Conservation (phyloP, 2,888 invertebrate genomes). For the Drosophila kuntzei region DNA sequence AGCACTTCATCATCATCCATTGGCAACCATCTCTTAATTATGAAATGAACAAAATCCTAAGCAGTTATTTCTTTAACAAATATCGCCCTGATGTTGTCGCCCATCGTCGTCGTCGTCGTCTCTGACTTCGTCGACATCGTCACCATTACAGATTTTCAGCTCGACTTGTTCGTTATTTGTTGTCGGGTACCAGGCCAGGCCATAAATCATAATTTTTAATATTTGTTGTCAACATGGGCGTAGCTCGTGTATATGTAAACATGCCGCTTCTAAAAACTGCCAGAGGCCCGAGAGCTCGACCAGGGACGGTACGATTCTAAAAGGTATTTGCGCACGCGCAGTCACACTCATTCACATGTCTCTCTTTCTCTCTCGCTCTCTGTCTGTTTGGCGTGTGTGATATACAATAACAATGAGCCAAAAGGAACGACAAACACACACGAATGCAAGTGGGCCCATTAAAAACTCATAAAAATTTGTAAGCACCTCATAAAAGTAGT, state of each 20-base stretch:
- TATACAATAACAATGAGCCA: conserved; percentile 37
- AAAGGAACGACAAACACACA: conserved; percentile 52
- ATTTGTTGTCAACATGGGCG: conserved; percentile 83
- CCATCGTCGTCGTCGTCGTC: conserved; percentile 10
- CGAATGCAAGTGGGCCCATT: conserved; percentile 79
- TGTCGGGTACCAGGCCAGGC: conserved; percentile 32
- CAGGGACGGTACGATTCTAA: conserved; percentile 55
- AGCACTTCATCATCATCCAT: conserved; percentile 37
- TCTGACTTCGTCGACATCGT: conserved; percentile 49
- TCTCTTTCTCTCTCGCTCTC: conserved; percentile 11
- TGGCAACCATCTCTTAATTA: conserved; percentile 73
- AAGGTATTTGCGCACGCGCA: conserved; percentile 83
- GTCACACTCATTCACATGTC: conserved; percentile 54
- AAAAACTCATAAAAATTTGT: conserved; percentile 86
- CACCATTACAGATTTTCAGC: conserved; percentile 72
- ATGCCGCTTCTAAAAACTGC: conserved; percentile 59
- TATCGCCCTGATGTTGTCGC: conserved; percentile 58
- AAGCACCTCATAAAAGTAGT: conserved; percentile 86
- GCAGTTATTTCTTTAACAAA: conserved; percentile 66
- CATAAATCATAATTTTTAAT: conserved; percentile 83
- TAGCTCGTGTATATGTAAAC: conserved; percentile 71
- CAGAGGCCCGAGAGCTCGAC: conserved; percentile 19
- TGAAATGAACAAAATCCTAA: conserved; percentile 56
- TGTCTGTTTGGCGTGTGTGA: conserved; percentile 4
- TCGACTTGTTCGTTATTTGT: conserved; percentile 36